phyloP scores from a whole-genome alignment of 1,140 invertebrate species.

The Ceratitis capitata region DNA sequence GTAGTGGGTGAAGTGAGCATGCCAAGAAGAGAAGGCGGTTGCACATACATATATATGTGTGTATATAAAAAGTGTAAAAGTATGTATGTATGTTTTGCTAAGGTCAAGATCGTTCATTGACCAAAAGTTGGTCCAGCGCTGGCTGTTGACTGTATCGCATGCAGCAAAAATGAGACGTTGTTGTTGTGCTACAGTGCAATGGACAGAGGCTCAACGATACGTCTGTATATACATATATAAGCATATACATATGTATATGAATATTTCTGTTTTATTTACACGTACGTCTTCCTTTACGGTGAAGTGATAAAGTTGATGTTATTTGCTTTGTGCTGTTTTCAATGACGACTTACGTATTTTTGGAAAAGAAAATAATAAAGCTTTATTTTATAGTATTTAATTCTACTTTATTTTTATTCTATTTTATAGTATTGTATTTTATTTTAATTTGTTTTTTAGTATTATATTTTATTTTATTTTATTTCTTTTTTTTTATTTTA shows the following conservation, averaged over 20 bases:
- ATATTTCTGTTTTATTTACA: no score
- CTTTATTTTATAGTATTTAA: no score
- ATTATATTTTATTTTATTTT: no score
- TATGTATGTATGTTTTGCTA: background rate
- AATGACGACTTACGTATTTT: no score
- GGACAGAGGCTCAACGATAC: background rate
- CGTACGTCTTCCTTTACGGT: background rate
- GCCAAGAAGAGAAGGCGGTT: background rate
- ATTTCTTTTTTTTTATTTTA: no score
- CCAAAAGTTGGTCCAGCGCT: slow-evolving; percentile 13
- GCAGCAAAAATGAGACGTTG: background rate
- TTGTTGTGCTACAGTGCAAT: background rate
- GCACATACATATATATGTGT: background rate
- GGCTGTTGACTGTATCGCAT: background rate
- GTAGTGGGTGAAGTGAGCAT: slow-evolving; percentile 2
- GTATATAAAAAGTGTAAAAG: background rate
- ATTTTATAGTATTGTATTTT: no score
- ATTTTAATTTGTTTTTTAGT: no score
- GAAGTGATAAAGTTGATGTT: slow-evolving; percentile 18
- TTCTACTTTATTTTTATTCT: no score
- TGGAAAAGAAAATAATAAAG: no score
- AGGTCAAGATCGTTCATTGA: slow-evolving; percentile 37
- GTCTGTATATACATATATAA: background rate
- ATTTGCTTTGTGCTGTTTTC: background rate
- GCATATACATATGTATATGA: background rate